Base-by-base conservation (phyloP, 1,140 invertebrate genomes). In the Tribolium madens region DNA sequence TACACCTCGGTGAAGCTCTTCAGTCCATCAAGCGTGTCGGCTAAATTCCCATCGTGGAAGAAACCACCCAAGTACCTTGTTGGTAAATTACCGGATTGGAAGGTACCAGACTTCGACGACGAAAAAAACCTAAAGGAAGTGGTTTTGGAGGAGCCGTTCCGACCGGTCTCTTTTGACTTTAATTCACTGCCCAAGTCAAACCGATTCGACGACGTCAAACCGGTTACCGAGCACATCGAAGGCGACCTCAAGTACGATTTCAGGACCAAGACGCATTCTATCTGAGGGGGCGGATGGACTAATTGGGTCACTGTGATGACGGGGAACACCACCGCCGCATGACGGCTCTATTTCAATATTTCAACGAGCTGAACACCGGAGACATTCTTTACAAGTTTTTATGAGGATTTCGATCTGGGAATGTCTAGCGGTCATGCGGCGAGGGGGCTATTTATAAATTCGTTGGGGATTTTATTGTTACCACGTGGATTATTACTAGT, bases 231-330 rank as follows among this genome's bases (percentile, higher is more conserved):
- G 64, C 73, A 81, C 42, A 81, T 80, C 48, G 80, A 82, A 26
- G 84, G 80, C 50, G 84, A 84, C 77, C 71, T 84, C 9, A 84
- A 83, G 70, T 84, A 84, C 75, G 84, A 84, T 77, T 84, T 84
- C 78, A 79, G 84, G 69, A 84, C 84, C 14, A 81, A 83, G 76
- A 83, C 80, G 18, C 84, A 84, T 76, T 81, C 79, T 13, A 17
- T 76, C 10, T 53, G 69, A 60, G 14, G 68, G 52, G 10, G 18
- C 13, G 13, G 52, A 17, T 53, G 52, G 52, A 57, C 52, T 36
- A 42, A 69, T 42, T 69, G 64, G 64, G 18, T 69, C 18, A 13
- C 50, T 21, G 50, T 10, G 50, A 52, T 52, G 50, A 21, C 18
- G 47, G 47, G n/a, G n/a, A n/a, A n/a, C n/a, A n/a, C n/a, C n/a